Evolutionary conservation across 2,113 vertebrate genomes (phyloP).

Genomic region (Neolamprologus kungweensis): DNA sequence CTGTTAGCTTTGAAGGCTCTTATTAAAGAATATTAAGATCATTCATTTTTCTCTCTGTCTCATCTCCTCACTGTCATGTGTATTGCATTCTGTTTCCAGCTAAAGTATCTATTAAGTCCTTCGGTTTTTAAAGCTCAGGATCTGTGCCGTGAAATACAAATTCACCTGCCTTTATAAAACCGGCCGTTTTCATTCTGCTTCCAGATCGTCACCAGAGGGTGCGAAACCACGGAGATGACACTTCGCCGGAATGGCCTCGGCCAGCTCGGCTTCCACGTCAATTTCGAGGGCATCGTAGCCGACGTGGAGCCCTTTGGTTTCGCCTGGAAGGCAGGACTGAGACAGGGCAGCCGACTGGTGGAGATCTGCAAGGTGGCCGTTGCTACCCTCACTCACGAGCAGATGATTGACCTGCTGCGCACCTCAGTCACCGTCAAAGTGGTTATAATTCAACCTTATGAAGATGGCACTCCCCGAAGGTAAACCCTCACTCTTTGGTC

Average conservation of each 20-base stretch:
- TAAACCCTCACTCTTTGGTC: conserved; percentile 33
- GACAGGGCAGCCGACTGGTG: conserved; percentile 92
- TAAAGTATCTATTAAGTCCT: background rate
- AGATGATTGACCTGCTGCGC: conserved; percentile 95
- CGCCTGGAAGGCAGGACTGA: conserved; percentile 92
- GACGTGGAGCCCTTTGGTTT: conserved; percentile 96
- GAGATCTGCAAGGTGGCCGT: conserved; percentile 97
- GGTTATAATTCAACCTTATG: conserved; percentile 91
- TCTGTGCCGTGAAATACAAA: background rate
- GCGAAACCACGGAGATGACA: conserved; percentile 91
- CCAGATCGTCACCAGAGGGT: conserved; percentile 88
- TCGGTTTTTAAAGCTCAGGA: background rate
- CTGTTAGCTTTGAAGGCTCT: background rate
- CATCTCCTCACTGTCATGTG: background rate
- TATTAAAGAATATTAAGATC: background rate
- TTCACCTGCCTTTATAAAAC: background rate
- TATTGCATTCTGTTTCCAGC: background rate
- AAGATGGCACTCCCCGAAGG: conserved; percentile 91
- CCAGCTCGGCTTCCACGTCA: conserved; percentile 95
- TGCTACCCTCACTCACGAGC: conserved; percentile 91
- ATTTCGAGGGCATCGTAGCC: conserved; percentile 95
- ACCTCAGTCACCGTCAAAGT: conserved; percentile 90
- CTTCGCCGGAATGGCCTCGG: conserved; percentile 87
- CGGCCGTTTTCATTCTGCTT: background rate
- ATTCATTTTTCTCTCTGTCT: background rate